phyloP scores from a whole-genome alignment of 1,140 invertebrate genomes.

The Wasmannia auropunctata region DNA sequence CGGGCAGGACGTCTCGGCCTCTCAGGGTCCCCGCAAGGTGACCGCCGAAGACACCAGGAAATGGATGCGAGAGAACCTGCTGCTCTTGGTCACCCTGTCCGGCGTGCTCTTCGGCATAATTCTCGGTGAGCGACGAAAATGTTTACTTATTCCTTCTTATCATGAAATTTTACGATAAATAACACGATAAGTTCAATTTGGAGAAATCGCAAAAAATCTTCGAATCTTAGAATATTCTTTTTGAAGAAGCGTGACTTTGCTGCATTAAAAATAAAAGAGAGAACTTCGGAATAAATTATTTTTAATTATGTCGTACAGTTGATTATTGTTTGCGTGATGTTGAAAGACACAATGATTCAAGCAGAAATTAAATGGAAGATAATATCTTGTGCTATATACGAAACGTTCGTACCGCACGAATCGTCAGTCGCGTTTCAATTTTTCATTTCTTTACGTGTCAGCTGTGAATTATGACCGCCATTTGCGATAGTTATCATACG shows the following conservation, averaged over 20 bases:
- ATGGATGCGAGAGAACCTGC: slow-evolving; percentile 91
- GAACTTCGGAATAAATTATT: not conserved
- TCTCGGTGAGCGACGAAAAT: slow-evolving; percentile 87
- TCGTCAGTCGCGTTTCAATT: not conserved
- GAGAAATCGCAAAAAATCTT: not conserved
- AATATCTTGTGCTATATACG: not conserved
- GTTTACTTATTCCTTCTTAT: not conserved
- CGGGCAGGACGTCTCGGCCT: slow-evolving; percentile 86
- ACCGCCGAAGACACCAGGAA: slow-evolving; percentile 88
- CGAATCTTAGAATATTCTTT: not conserved
- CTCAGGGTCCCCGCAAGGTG: slow-evolving; percentile 87
- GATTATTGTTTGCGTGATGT: not conserved
- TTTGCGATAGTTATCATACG: not conserved
- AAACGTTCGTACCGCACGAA: not conserved
- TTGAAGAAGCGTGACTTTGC: not conserved
- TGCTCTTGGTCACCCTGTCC: slow-evolving; percentile 91
- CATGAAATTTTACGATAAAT: too few species aligned
- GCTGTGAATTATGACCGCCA: not conserved
- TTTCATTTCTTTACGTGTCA: not conserved
- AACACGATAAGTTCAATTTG: not conserved
- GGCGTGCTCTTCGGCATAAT: slow-evolving; percentile 91
- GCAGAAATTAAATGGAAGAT: not conserved
- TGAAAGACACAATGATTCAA: not conserved
- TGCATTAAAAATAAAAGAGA: not conserved
- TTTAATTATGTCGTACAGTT: not conserved